These are phyloP conservation scores for Stegodyphus mimosarum DNA, from an alignment of 1,140 invertebrate genomes.

Conservation along the genomic window DNA sequence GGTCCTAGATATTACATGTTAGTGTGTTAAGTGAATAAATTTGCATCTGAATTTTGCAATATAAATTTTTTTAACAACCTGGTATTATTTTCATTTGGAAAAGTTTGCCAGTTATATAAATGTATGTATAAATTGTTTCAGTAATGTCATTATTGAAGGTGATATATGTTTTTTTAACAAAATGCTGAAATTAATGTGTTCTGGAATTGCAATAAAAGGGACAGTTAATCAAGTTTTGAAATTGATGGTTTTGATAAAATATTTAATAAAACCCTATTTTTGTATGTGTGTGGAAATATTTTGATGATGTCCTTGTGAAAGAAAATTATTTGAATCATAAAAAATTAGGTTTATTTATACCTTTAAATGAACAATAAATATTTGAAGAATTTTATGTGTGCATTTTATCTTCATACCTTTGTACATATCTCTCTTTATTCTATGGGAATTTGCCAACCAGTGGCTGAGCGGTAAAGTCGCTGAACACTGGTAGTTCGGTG, in stretches of 20 bases:
- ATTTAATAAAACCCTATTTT: conserved; percentile 43
- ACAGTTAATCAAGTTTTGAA: conserved; percentile 23
- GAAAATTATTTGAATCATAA: background rate
- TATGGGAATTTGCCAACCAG: no score
- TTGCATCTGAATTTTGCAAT: background rate
- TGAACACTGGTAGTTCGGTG: no score
- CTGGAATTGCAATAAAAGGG: conserved; percentile 19
- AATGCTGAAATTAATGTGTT: background rate
- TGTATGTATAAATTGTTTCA: no score
- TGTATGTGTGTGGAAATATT: conserved; percentile 3
- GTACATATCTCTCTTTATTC: no score
- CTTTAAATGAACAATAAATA: background rate
- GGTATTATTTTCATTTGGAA: no score
- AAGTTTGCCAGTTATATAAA: no score
- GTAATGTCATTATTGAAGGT: background rate
- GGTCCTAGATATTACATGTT: background rate
- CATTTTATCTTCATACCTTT: no score
- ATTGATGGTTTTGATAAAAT: conserved; percentile 33
- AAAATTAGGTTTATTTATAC: background rate
- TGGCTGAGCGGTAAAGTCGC: no score
- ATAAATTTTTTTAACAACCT: no score
- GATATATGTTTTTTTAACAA: background rate
- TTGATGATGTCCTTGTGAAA: background rate
- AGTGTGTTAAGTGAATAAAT: background rate
- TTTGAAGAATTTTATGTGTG: background rate